Percentiles rank a stretch among this genome's conserved stretches.
phyloP scores from a whole-genome alignment of 2,888 invertebrate species.

The Stramonita haemastoma region DNA sequence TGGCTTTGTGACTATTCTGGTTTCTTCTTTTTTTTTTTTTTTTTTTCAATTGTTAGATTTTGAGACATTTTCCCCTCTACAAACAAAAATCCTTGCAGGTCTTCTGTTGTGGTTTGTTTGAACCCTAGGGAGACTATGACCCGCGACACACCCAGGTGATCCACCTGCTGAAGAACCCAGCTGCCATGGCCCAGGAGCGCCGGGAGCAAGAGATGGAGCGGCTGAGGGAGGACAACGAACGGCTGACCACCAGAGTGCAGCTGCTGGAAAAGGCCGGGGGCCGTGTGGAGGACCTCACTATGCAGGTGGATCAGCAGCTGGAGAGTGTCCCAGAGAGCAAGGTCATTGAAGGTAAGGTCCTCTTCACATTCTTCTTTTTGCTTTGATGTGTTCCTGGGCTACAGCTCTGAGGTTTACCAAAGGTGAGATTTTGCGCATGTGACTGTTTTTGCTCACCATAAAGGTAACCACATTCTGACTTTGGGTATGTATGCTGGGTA shows the following conservation, averaged over 20 bases:
- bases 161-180: constrained; percentile 72
- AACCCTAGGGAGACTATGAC: constrained; percentile 73
- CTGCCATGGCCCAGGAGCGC: constrained; percentile 59
- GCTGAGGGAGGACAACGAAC: constrained; percentile 67
- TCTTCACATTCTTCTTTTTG: neutral
- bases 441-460: too few species aligned
- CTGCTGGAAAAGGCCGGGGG: constrained; percentile 70
- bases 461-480: too few species aligned
- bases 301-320: constrained; percentile 69
- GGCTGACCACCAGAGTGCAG: constrained; percentile 65
- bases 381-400: too few species aligned
- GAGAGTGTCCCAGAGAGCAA: constrained; percentile 67
- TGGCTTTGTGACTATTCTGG: too few species aligned
- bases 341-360: constrained; percentile 66
- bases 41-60: neutral
- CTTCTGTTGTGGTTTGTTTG: too few species aligned
- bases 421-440: too few species aligned
- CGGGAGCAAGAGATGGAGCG: constrained; percentile 59
- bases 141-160: constrained; percentile 72
- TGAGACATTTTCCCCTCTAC: too few species aligned
- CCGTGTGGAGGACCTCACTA: constrained; percentile 67
- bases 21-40: neutral
- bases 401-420: too few species aligned
- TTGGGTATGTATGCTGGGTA: too few species aligned
- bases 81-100: too few species aligned